phyloP scores from a whole-genome alignment of 2,113 vertebrate genomes.

The Anolis carolinensis region DNA sequence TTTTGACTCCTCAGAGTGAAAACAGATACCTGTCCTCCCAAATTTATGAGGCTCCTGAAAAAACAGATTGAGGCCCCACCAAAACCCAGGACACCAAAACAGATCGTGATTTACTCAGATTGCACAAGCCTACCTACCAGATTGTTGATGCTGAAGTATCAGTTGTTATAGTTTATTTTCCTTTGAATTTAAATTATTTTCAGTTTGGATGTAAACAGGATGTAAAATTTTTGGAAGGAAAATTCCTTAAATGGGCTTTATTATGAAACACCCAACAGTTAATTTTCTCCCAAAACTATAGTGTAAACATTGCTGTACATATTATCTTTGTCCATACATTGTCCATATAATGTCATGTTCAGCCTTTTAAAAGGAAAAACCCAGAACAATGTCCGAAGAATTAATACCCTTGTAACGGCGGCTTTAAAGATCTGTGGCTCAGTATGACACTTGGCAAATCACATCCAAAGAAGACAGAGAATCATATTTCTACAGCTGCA shows the following conservation, averaged over 20 bases:
- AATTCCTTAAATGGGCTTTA: neutral
- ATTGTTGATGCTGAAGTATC: too few relatives aligned
- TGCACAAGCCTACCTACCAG: too few relatives aligned
- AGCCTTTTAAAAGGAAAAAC: neutral
- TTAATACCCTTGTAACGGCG: neutral
- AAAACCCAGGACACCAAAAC: too few relatives aligned
- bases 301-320: neutral
- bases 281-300: too few relatives aligned
- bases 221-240: neutral
- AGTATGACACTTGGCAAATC: neutral
- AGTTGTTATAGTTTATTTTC: too few relatives aligned
- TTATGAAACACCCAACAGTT: neutral
- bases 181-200: neutral
- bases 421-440: neutral
- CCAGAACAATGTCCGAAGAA: conserved; percentile 13
- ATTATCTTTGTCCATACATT: conserved; percentile 8
- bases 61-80: too few relatives aligned
- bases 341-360: neutral
- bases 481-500: conserved; percentile 29
- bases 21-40: too few relatives aligned
- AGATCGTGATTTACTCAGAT: too few relatives aligned
- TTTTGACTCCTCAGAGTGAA: too few relatives aligned
- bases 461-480: conserved; percentile 14
- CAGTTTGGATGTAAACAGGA: neutral
- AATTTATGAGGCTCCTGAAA: too few relatives aligned